These are phyloP conservation scores for Trichonephila clavipes DNA, from an alignment of 1,140 invertebrate genomes.

Conservation along the genomic window DNA sequence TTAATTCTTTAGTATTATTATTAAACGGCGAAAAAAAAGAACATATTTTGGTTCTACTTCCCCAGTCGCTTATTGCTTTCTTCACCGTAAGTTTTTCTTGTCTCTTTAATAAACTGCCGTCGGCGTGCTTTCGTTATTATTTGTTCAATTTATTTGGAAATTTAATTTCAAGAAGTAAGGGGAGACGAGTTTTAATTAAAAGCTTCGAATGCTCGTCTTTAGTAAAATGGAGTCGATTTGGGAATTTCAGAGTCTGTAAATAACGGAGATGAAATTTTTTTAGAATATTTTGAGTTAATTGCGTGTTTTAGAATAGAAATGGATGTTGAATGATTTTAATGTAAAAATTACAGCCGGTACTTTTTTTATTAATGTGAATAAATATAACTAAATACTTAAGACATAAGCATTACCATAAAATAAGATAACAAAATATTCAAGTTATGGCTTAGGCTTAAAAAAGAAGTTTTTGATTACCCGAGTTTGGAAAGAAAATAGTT, in stretches of 20 bases:
- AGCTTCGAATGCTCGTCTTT: neutral
- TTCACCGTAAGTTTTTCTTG: neutral
- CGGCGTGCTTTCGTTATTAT: neutral
- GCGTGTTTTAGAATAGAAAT: neutral
- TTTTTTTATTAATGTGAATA: no score
- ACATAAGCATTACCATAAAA: no score
- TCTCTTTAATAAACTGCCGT: neutral
- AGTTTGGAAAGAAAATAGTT: no score
- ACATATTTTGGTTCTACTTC: neutral
- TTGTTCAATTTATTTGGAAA: constrained; percentile 57
- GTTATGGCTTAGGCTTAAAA: no score
- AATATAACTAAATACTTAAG: no score
- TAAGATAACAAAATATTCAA: no score
- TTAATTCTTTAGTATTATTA: constrained; percentile 23
- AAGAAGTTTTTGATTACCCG: no score
- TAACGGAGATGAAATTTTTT: neutral
- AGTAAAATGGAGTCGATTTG: no score
- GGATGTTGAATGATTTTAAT: no score
- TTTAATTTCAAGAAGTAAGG: constrained; percentile 29
- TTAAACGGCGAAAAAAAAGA: neutral
- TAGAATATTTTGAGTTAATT: constrained; percentile 12
- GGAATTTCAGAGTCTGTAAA: neutral
- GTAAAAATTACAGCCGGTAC: no score
- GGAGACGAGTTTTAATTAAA: constrained; percentile 46
- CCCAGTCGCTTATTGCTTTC: constrained; percentile 13